Conservation (phyloP, 2,888 invertebrate species). For the Melieria omissa region DNA sequence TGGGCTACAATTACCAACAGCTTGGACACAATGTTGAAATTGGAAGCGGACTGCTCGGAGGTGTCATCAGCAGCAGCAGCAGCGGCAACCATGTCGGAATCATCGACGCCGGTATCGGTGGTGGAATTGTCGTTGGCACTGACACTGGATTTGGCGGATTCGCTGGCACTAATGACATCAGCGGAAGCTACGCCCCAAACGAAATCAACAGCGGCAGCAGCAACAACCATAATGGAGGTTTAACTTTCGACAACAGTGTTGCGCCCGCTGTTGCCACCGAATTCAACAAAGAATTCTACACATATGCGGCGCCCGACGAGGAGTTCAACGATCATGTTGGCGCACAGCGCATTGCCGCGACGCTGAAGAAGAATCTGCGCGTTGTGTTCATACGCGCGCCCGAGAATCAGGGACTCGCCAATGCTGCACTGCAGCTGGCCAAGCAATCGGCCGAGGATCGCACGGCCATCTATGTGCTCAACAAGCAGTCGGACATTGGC, state of each 20-base stretch:
- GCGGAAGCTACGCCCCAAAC: not conserved
- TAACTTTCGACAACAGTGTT: not conserved
- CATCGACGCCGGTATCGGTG: conserved; percentile 6
- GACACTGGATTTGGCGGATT: conserved; percentile 51
- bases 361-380: conserved; percentile 54
- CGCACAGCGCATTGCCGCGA: conserved; percentile 44
- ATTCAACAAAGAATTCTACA: conserved; percentile 56
- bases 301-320: conserved; percentile 56
- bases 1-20: conserved; percentile 40
- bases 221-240: not conserved
- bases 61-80: not conserved
- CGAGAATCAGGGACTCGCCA: conserved; percentile 55
- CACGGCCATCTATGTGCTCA: conserved; percentile 62
- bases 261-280: conserved; percentile 49
- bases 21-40: conserved; percentile 38
- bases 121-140: conserved; percentile 32
- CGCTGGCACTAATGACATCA: conserved; percentile 41
- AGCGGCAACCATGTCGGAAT: conserved; percentile 22
- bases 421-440: conserved; percentile 56
- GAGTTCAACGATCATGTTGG: conserved; percentile 52
- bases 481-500: conserved; percentile 56
- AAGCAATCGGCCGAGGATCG: conserved; percentile 57
- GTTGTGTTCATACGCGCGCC: conserved; percentile 60
- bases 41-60: conserved; percentile 17
- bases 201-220: not conserved